Evolutionary conservation across 2,113 vertebrate species (phyloP).

Genomic region (Podilymbus podiceps): DNA sequence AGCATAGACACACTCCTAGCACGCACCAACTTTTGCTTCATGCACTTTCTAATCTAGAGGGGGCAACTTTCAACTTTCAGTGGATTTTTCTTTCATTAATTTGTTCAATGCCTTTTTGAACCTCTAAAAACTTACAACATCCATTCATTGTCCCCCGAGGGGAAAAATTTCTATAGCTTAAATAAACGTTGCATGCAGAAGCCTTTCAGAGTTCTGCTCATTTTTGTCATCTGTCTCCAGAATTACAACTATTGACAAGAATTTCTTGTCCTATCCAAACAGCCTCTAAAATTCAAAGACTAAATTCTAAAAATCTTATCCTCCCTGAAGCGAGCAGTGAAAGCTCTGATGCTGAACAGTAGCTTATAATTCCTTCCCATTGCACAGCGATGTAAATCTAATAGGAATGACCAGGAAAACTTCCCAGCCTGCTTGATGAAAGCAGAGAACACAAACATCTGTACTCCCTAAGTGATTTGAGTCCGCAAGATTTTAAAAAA

Average conservation of each 20-base stretch:
- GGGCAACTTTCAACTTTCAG: neutral
- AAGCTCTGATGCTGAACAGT: neutral
- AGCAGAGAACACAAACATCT: neutral
- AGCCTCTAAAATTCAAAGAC: neutral
- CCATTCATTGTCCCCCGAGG: neutral
- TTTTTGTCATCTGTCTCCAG: neutral
- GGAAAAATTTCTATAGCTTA: neutral
- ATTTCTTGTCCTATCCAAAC: neutral
- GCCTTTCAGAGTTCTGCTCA: neutral
- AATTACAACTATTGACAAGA: neutral
- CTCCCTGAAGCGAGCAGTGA: neutral
- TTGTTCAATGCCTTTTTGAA: neutral
- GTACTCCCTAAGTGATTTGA: neutral
- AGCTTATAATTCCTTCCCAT: neutral
- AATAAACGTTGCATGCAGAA: neutral
- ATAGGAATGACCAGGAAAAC: neutral
- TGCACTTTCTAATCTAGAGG: neutral
- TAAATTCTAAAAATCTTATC: neutral
- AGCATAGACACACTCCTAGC: neutral
- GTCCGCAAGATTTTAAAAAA: neutral
- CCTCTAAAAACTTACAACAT: neutral
- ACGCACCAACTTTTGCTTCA: neutral
- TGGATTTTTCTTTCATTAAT: neutral
- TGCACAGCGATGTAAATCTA: neutral
- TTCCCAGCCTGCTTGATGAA: neutral